Percentiles rank a stretch among this genome's conserved stretches.
phyloP scores from a whole-genome alignment of 53 echinoderm and acorn worm species.

The Pentamera pediparva region DNA sequence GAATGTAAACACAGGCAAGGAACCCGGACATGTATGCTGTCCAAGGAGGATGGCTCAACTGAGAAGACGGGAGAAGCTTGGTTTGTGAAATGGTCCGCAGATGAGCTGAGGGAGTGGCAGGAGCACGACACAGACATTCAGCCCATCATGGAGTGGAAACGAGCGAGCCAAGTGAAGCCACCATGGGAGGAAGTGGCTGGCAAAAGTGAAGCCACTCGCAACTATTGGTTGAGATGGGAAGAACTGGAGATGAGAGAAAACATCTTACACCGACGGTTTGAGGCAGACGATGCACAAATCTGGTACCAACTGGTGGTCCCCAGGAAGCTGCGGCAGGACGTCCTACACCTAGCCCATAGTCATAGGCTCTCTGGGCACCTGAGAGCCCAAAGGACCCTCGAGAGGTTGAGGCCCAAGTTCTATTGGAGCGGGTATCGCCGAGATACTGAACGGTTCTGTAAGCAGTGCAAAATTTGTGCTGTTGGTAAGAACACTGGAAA shows the following conservation, averaged over 20 bases:
- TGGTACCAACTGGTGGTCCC: slow-evolving; percentile 33
- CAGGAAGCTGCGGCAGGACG: background rate
- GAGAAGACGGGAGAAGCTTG: no score
- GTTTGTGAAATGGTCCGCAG: background rate
- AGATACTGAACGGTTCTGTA: background rate
- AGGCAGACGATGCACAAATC: slow-evolving; percentile 7
- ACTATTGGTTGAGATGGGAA: slow-evolving; percentile 42
- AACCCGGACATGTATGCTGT: background rate
- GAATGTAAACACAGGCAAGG: background rate
- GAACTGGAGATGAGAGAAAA: slow-evolving; percentile 12
- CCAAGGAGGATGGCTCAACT: no score
- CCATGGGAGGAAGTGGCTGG: background rate
- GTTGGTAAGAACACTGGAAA: background rate
- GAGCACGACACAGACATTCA: background rate
- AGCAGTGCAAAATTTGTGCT: background rate
- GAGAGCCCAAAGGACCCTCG: slow-evolving; percentile 1
- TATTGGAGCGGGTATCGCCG: slow-evolving; percentile 14
- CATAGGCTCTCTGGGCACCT: slow-evolving; percentile 22
- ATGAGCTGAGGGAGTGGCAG: background rate
- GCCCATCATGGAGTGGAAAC: background rate
- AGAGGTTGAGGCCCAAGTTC: background rate
- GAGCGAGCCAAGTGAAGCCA: background rate
- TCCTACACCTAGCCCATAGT: slow-evolving; percentile 10
- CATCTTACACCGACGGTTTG: slow-evolving; percentile 20
- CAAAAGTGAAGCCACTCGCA: background rate